Conservation (phyloP, 2,888 invertebrate species). For the Oligia fasciuncula region DNA sequence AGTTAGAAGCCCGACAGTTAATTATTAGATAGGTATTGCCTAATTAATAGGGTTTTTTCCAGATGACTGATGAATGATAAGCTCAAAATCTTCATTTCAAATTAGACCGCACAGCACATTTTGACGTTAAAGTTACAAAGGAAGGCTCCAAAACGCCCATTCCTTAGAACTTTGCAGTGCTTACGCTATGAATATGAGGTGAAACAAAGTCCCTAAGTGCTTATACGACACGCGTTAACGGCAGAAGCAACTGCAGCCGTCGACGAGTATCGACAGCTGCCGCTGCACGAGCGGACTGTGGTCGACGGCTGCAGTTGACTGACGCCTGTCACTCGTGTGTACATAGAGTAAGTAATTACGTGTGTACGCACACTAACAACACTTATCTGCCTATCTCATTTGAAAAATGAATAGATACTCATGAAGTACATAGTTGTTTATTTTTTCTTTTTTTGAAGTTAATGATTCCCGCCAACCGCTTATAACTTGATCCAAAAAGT, state of each 20-base stretch:
- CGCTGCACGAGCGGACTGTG: no score
- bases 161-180: background rate
- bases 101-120: background rate
- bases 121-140: background rate
- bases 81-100: background rate
- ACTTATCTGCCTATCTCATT: background rate
- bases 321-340: no score
- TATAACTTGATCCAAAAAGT: conserved; percentile 12
- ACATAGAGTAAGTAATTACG: no score
- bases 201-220: background rate
- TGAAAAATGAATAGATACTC: background rate
- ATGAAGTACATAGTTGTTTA: background rate
- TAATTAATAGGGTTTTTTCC: background rate
- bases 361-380: background rate
- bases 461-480: background rate
- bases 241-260: no score
- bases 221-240: no score
- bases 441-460: background rate
- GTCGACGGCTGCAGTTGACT: no score
- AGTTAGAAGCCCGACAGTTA: background rate
- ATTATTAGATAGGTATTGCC: background rate
- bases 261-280: no score
- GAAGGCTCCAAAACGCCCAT: no score
- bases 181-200: background rate
- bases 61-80: fast-evolving